A percentile compares a stretch with the other conserved stretches of the same genome.
Conservation (phyloP, 1,140 invertebrate genomes). For the Tribolium castaneum region DNA sequence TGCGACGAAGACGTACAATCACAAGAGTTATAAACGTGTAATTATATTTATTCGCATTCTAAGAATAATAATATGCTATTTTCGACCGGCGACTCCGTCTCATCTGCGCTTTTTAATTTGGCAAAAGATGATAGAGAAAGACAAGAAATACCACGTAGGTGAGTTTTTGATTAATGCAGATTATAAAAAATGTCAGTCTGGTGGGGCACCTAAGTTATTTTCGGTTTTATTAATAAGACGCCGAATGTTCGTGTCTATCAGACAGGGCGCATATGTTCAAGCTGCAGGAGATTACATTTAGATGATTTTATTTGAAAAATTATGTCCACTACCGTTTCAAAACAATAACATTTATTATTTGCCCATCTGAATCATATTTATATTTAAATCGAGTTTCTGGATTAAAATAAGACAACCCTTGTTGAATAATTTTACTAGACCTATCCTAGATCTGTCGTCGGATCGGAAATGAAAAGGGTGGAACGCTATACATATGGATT, state of each 20-base stretch:
- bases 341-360: conserved; percentile 7
- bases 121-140: conserved; percentile 43
- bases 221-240: conserved; percentile 60
- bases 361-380: background rate
- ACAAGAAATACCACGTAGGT: conserved; percentile 41
- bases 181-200: conserved; percentile 58
- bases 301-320: conserved; percentile 17
- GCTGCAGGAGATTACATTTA: conserved; percentile 46
- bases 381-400: background rate
- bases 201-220: conserved; percentile 54
- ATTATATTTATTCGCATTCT: conserved; percentile 59
- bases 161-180: conserved; percentile 57
- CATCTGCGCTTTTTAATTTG: conserved; percentile 14
- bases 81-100: conserved; percentile 43
- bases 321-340: conserved; percentile 7
- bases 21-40: conserved; percentile 49
- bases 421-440: background rate
- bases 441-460: background rate
- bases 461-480: background rate
- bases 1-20: conserved; percentile 20
- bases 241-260: conserved; percentile 59
- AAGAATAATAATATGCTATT: conserved; percentile 59
- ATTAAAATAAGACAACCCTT: background rate
- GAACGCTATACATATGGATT: background rate
- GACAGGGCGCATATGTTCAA: conserved; percentile 42